Conservation (phyloP, 2,888 invertebrate genomes). For the Ommatoiulus sabulosus region DNA sequence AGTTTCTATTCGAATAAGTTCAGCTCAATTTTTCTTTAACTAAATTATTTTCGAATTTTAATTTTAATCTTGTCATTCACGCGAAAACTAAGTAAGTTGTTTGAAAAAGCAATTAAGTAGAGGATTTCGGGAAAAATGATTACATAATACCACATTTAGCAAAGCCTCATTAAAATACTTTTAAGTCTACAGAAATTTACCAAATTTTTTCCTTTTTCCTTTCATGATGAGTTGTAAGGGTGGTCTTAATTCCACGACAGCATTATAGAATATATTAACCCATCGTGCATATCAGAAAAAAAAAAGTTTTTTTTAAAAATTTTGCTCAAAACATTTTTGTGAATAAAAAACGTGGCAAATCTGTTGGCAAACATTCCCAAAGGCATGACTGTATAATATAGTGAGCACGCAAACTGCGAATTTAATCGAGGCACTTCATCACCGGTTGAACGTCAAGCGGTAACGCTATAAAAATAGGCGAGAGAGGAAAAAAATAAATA, state of each 20-base stretch:
- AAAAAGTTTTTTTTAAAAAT: too few relatives aligned
- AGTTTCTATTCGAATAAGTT: too few relatives aligned
- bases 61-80: neutral
- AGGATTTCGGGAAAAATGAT: neutral
- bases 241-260: neutral
- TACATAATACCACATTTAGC: neutral
- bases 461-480: neutral
- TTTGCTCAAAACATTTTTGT: neutral
- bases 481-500: neutral
- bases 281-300: neutral
- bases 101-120: neutral
- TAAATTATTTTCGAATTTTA: neutral
- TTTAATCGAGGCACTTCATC: conserved; percentile 27
- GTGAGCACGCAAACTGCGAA: neutral
- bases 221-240: conserved; percentile 30
- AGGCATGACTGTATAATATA: neutral
- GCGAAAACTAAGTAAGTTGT: neutral
- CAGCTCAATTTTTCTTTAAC: neutral
- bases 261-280: neutral
- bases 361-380: neutral
- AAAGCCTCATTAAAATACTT: neutral
- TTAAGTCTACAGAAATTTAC: neutral
- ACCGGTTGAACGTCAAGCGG: neutral
- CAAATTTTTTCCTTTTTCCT: neutral
- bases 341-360: neutral